phyloP scores from a whole-genome alignment of 2,797 vertebrate species.

The Poeciliopsis presidionis region DNA sequence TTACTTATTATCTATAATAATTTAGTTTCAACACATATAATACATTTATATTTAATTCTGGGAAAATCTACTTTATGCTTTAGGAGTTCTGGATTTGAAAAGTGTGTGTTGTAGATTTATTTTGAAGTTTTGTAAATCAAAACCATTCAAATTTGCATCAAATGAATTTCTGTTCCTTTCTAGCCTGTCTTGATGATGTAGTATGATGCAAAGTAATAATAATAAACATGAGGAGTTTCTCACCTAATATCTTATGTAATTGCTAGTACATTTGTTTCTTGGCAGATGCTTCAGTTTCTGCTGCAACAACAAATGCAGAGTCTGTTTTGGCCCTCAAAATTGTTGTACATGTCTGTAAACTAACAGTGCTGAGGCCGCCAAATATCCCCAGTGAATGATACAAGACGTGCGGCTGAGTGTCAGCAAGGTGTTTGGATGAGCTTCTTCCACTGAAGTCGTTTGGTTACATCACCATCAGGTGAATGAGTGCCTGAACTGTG shows the following conservation, averaged over 20 bases:
- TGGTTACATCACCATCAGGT: neutral
- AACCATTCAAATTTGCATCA: neutral
- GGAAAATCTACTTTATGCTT: neutral
- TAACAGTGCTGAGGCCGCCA: neutral
- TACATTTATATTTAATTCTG: neutral
- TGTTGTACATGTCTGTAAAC: neutral
- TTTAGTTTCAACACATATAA: neutral
- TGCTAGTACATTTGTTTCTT: neutral
- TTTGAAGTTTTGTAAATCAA: neutral
- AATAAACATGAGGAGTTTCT: neutral
- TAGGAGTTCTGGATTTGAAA: neutral
- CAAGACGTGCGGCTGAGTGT: neutral
- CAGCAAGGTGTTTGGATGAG: neutral
- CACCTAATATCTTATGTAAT: neutral
- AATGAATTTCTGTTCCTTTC: neutral
- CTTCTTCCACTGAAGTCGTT: neutral
- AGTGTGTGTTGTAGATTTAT: neutral
- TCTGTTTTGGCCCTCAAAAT: neutral
- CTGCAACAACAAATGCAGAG: neutral
- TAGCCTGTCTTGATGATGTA: neutral
- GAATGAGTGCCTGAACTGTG: constrained; percentile 25
- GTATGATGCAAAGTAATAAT: neutral
- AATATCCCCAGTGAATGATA: neutral
- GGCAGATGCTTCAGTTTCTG: constrained; percentile 1
- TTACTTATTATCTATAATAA: neutral